Evolutionary conservation across 1,140 invertebrate genomes (phyloP).

Genomic region (Oscheius sp.): DNA sequence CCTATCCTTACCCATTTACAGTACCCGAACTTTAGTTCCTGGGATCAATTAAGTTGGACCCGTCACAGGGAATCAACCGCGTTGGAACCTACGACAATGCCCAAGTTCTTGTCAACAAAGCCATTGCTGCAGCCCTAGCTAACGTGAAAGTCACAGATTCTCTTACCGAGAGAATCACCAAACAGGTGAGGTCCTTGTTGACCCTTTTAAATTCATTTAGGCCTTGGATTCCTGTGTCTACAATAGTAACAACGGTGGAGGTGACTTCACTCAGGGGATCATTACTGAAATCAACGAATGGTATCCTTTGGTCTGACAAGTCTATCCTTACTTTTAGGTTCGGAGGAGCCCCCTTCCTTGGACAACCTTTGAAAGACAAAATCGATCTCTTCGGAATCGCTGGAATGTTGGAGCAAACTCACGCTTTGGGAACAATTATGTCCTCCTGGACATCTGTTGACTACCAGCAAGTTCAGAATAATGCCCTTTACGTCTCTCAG

Average conservation of each 20-base stretch:
- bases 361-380: neutral
- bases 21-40: conserved; percentile 52
- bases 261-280: neutral
- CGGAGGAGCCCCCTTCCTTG: conserved; percentile 28
- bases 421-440: conserved; percentile 40
- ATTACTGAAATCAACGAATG: too few species aligned
- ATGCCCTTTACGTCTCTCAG: conserved; percentile 49
- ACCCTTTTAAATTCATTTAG: too few species aligned
- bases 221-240: too few species aligned
- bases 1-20: conserved; percentile 58
- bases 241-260: too few species aligned
- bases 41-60: conserved; percentile 58
- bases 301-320: too few species aligned
- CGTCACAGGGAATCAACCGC: conserved; percentile 32
- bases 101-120: conserved; percentile 39
- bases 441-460: conserved; percentile 39
- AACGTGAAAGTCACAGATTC: conserved; percentile 29
- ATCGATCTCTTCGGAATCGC: conserved; percentile 11
- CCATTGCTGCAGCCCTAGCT: conserved; percentile 20
- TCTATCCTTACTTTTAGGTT: conserved; percentile 24
- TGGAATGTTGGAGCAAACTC: conserved; percentile 10
- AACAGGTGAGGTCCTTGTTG: conserved; percentile 28
- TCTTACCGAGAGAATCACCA: conserved; percentile 37
- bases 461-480: conserved; percentile 30
- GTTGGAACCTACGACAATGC: conserved; percentile 47